Evolutionary conservation across 2,888 invertebrate genomes (phyloP), one percentile per base, ranked within the genome.

Genomic region (Gasteruption jaculator): DNA sequence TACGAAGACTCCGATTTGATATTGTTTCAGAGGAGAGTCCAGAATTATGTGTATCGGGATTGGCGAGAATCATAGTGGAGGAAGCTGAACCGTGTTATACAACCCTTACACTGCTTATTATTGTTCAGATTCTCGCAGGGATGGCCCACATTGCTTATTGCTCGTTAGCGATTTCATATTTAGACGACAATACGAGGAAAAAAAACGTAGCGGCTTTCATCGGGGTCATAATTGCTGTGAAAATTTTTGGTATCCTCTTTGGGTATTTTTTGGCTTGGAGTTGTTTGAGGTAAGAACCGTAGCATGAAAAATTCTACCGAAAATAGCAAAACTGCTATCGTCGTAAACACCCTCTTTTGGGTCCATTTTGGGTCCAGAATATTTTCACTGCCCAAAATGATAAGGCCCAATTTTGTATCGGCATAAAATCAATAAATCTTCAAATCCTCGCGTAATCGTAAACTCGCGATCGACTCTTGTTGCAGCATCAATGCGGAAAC

Each of bases 101-200:
- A 3, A 74, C 72, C 0, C 49, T 78, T 14, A 54, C 59, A 7
- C 55, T 79, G 47, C 57, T 81, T 5, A 71, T 76, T 30, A 43
- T 73, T 1, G 69, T 76, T 1, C 78, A 79, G 56, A 52, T 78
- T 33, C 57, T 73, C 0, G 62, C 71, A 34, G 77, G 75, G 36
- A 57, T 77, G 41, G 74, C 71, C 0, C 70, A 71, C 11, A 58
- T 76, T 20, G 74, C 76, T 0, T 78, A 76, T 50, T 75, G 74
- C 30, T 71, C 76, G 0, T 71, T 79, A 12, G 81, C 80, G 5
- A 63, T 81, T 14, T 75, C 76, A 4, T 82, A 80, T 52, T 67
- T 82, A 6, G 81, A 82, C 46, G 81, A 82, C 50, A 81, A 82
- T 56, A 75, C 77, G 0, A 68, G 73, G 16, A 73, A 71, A 14